Base-by-base conservation (phyloP, 1,140 invertebrate species). In the Arion vulgaris region DNA sequence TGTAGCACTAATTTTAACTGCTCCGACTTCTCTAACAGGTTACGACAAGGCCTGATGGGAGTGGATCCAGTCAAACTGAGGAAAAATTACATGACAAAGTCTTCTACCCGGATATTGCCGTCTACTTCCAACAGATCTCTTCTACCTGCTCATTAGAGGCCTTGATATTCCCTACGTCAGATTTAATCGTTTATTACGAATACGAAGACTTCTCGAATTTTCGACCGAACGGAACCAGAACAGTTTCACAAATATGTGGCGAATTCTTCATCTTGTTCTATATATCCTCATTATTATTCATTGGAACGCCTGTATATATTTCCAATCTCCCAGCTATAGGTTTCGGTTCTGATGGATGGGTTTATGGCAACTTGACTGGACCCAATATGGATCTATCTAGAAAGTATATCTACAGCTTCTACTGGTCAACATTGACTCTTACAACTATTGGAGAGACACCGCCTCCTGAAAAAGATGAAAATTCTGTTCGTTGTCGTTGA, bases 251-350 rank as follows among this genome's bases (percentile, higher is more conserved):
- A 98, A 98, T 85, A 88, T 92, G 28, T 93, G 93, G 82, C 88
- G 93, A 26, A 90, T 93, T 66, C 95, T 89, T n/a, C 92, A 92
- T 74, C 91, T 94, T 38, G 90, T 98, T 26, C 94, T 98, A 90
- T 96, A 96, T 84, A 98, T 99, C 82, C 93, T 98, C 49, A 95
- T 99, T 66, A 94, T 99, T 66, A 99, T 99, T 85, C 98, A 99
- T 91, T 99, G 97, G 97, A 98, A 98, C 92, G 97, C 96, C 13
- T 99, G 98, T 91, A 94, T 98, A 84, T 99, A 98, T 92, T 99
- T 98, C 95, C 72, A 97, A 99, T 81, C 98, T 97, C 91, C 96
- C 88, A 81, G 94, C 94, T 28, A 96, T 99, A 45, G 98, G 97
- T 13, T 97, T 99, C 87, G 97, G 97, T 4, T 94, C 94, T 0